Conservation (phyloP, 2,797 vertebrate species). For the Sylvia borin region DNA sequence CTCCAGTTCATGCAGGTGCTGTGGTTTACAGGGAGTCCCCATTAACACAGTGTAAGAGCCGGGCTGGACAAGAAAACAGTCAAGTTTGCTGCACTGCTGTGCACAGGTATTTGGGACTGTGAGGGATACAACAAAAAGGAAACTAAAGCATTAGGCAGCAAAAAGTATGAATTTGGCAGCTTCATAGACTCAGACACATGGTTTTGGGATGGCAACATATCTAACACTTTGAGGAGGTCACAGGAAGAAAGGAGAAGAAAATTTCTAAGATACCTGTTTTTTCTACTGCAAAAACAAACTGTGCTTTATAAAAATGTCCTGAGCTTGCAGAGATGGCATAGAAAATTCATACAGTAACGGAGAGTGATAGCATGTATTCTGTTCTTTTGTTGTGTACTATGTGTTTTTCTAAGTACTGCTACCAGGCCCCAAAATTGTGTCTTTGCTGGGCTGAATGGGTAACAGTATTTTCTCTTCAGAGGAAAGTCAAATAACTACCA, state of each 20-base stretch:
- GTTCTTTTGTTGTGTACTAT: neutral
- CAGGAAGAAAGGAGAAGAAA: neutral
- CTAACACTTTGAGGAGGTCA: neutral
- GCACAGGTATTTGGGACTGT: neutral
- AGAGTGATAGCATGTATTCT: neutral
- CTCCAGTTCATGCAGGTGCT: neutral
- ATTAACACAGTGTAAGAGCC: neutral
- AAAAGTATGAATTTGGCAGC: neutral
- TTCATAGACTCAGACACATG: fast-evolving
- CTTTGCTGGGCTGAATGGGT: neutral
- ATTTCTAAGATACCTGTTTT: neutral
- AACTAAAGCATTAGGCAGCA: neutral
- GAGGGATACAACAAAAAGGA: neutral
- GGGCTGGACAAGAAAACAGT: neutral
- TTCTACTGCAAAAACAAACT: neutral
- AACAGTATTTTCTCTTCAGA: neutral
- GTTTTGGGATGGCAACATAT: neutral
- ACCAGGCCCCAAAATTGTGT: neutral
- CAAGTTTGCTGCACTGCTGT: neutral
- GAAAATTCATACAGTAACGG: neutral
- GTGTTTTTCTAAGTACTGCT: neutral
- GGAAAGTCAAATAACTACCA: neutral
- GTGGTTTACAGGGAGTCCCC: neutral
- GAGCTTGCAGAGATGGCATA: neutral
- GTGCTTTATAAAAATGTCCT: neutral